phyloP scores from a whole-genome alignment of 2,888 invertebrate species.

The Hirtodrosophila cameraria region DNA sequence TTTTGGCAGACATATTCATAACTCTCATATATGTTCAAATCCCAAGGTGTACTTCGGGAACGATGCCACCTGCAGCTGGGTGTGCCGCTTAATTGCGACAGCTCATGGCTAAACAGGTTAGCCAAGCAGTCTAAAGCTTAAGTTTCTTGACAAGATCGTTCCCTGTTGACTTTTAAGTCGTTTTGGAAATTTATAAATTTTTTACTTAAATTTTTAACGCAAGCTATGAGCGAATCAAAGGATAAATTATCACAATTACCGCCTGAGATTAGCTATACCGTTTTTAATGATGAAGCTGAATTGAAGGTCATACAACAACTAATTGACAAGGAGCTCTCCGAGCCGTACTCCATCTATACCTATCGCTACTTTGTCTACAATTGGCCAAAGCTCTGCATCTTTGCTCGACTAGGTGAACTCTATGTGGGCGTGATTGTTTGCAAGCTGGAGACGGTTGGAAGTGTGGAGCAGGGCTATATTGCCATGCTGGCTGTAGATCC shows the following conservation, averaged over 20 bases:
- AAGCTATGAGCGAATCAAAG: conserved; percentile 28
- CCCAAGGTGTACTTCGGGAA: not conserved
- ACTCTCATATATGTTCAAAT: too few relatives aligned
- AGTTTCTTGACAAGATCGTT: conserved; percentile 24
- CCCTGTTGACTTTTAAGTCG: conserved; percentile 9
- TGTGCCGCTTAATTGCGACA: conserved; percentile 63
- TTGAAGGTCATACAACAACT: conserved; percentile 41
- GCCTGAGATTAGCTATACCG: conserved; percentile 17
- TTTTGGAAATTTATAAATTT: not conserved
- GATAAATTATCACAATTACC: conserved; percentile 79
- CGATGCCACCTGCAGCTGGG: conserved; percentile 14
- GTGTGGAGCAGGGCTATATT: conserved; percentile 47
- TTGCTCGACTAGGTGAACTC: conserved; percentile 48
- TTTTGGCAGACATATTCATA: conserved; percentile 25
- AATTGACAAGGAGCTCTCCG: conserved; percentile 56
- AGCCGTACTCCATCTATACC: conserved; percentile 69
- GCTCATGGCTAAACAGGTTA: conserved; percentile 26
- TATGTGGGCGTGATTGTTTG: conserved; percentile 69
- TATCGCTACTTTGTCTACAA: conserved; percentile 72
- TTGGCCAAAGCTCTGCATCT: conserved; percentile 62
- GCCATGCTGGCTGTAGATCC: conserved; percentile 69
- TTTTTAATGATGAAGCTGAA: conserved; percentile 46
- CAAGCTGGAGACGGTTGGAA: conserved; percentile 28
- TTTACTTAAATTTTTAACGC: too few relatives aligned
- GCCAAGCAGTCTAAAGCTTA: not conserved